A percentile compares a stretch with the other conserved stretches of the same genome.
phyloP scores from a whole-genome alignment of 2,113 vertebrate genomes.

The Grammomys dolichurus region DNA sequence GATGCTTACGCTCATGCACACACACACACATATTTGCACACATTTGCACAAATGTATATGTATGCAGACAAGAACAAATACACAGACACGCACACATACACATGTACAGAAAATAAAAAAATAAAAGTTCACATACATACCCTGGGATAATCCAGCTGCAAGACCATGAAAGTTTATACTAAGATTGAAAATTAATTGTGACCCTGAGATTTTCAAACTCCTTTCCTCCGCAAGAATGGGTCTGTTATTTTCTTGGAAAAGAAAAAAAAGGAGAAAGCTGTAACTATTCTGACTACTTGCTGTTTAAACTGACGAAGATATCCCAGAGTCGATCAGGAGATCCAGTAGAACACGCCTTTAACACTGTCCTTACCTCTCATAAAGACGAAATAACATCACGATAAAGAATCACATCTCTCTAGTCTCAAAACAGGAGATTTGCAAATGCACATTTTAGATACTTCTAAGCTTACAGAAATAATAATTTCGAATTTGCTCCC shows the following conservation, averaged over 20 bases:
- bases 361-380: conserved; percentile 50
- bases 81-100: neutral
- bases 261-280: neutral
- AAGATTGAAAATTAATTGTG: neutral
- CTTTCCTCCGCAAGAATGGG: neutral
- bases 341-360: conserved; percentile 11
- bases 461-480: conserved; percentile 69
- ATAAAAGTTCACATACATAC: neutral
- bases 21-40: neutral
- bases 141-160: conserved; percentile 35
- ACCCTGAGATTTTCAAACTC: neutral
- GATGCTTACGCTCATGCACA: neutral
- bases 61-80: neutral
- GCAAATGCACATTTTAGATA: conserved; percentile 73
- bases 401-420: conserved; percentile 71
- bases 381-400: conserved; percentile 67
- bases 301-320: neutral
- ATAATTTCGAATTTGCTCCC: conserved; percentile 75
- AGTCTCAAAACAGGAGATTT: conserved; percentile 64
- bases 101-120: neutral
- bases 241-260: conserved; percentile 10
- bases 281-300: neutral
- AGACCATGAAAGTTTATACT: conserved; percentile 23
- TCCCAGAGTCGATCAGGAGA: neutral
- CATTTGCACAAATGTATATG: neutral